phyloP scores from a whole-genome alignment of 2,113 vertebrate genomes.

The Axis porcinus region DNA sequence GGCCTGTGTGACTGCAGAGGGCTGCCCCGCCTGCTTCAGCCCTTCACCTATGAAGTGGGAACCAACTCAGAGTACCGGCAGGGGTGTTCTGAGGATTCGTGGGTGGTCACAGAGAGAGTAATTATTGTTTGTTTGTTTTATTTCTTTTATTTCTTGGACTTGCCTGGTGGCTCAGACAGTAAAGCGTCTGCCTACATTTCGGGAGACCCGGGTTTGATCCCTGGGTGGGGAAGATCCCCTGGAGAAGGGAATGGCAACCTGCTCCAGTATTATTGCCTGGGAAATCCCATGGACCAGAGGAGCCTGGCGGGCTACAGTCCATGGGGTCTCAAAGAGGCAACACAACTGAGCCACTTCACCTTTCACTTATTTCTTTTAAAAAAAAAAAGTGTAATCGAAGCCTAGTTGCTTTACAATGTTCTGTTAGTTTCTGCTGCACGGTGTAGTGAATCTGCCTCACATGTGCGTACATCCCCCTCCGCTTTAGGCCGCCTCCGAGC shows the following conservation, averaged over 20 bases:
- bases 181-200: neutral
- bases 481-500: neutral
- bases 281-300: neutral
- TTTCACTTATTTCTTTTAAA: neutral
- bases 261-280: neutral
- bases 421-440: neutral
- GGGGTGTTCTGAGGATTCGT: neutral
- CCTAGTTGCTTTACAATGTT: neutral
- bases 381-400: neutral
- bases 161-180: neutral
- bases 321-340: neutral
- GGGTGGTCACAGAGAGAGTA: neutral
- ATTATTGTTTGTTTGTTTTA: neutral
- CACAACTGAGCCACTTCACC: neutral
- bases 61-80: no score
- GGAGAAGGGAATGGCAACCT: neutral
- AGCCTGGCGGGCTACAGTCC: neutral
- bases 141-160: neutral
- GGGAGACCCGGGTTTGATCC: neutral
- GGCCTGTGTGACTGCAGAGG: neutral
- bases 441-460: neutral
- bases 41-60: fast-evolving
- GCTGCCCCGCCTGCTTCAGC: neutral
- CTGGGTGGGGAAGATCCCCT: neutral
- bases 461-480: neutral